These are phyloP conservation scores for Perca flavescens DNA, from an alignment of 2,113 vertebrate species.

Conservation along the genomic window DNA sequence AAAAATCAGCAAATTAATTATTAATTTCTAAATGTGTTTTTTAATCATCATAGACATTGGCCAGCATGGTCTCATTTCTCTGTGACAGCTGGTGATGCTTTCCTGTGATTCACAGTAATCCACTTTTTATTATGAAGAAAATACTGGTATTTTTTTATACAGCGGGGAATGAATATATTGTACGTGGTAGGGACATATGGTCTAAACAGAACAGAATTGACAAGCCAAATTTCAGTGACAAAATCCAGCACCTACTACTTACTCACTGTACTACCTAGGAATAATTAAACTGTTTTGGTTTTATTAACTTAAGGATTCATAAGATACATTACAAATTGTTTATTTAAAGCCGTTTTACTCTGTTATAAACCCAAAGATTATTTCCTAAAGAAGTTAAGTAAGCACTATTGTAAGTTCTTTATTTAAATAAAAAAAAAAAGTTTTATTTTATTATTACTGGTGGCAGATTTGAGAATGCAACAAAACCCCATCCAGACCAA, in stretches of 20 bases:
- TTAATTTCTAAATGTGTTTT: conserved; percentile 90
- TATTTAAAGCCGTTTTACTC: conserved; percentile 14
- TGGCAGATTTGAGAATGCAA: conserved; percentile 11
- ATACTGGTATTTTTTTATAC: conserved; percentile 90
- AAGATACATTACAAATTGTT: conserved; percentile 17
- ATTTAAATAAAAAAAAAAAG: background rate
- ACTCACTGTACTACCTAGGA: background rate
- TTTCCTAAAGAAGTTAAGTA: background rate
- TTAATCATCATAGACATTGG: conserved; percentile 88
- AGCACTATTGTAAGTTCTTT: background rate
- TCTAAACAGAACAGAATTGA: conserved; percentile 61
- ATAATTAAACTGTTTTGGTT: conserved; percentile 18
- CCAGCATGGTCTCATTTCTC: conserved; percentile 93
- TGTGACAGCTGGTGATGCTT: conserved; percentile 97
- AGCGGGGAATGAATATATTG: conserved; percentile 87
- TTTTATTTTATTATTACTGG: conserved; percentile 4
- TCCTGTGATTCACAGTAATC: conserved; percentile 98
- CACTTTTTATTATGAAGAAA: conserved; percentile 99
- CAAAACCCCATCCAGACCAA: background rate
- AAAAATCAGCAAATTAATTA: conserved; percentile 82
- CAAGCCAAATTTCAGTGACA: conserved; percentile 34
- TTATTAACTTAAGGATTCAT: conserved; percentile 21
- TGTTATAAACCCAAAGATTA: background rate
- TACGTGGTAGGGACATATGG: conserved; percentile 85
- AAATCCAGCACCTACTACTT: conserved; percentile 16